Base-by-base conservation (phyloP, 2,113 vertebrate species). In the Trogon melanurus region DNA sequence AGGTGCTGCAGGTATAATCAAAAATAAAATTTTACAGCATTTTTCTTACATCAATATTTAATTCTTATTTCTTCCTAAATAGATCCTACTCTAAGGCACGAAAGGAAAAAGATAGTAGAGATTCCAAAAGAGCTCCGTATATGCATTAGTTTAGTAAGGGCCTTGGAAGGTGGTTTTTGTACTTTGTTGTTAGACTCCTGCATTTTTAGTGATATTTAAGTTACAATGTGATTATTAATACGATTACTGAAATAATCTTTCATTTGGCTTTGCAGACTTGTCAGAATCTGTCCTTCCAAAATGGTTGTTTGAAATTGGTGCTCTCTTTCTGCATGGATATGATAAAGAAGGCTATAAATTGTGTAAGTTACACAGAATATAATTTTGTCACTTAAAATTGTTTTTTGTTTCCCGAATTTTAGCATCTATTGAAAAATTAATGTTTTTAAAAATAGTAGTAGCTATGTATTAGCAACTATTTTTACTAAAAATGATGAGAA, bases 331-430 rank as follows among this genome's bases (percentile, higher is more conserved):
- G 74, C 99, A 99, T 44, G 99, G 99, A 85, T 99, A 99, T 17
- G 99, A 99, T 97, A 99, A 98, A 97, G 99, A 99, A 79, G 99
- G 99, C 87, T 99, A 99, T 98, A 99, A 99, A 97, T 97, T 99
- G 76, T 99, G 99, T 99, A 98, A 95, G 99, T 98, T 86, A 17
- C 12, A 69, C 25, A 86, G 26, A 86, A 12, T 29, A n/a, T 15
- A 69, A 2, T 44, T 9, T 79, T 85, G 21, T 70, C n/a, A 61
- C 12, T n/a, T 10, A 32, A 57, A 1, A 4, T 87, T 58, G 10
- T 22, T 65, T 50, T 71, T 62, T 80, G 7, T 70, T 82, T 57
- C 9, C 15, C 79, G 21, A 10, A 60, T 51, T 70, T 92, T 58
- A 53, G 13, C 8, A 53, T 84, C 23, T 41, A 3, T 56, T 85